Conservation (phyloP, 2,113 vertebrate genomes). For the Lonchura striata region DNA sequence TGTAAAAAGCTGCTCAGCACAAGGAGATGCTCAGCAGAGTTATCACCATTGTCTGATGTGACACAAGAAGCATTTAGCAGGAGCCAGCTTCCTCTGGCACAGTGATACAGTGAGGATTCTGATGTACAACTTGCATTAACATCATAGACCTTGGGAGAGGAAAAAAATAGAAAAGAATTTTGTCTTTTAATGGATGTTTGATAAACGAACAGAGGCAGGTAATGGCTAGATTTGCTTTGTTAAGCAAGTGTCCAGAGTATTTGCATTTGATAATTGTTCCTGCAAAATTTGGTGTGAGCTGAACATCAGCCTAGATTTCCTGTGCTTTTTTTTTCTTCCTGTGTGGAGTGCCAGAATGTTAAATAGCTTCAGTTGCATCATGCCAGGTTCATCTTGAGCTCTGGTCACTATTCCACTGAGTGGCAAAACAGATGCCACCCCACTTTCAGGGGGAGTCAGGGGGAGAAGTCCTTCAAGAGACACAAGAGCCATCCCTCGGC, state of each 20-base stretch:
- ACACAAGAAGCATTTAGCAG: neutral
- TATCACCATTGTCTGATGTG: neutral
- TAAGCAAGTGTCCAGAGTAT: constrained; percentile 15
- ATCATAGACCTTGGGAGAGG: neutral
- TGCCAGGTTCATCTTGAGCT: neutral
- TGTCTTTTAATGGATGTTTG: constrained; percentile 7
- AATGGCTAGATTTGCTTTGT: constrained; percentile 15
- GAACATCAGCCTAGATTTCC: neutral
- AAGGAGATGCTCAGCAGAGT: constrained; percentile 1
- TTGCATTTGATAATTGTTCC: constrained; percentile 63
- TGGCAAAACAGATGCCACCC: neutral
- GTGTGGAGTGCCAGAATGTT: neutral
- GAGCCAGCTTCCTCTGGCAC: neutral
- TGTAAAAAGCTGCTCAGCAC: constrained; percentile 17
- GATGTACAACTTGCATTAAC: neutral
- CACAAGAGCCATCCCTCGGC: neutral
- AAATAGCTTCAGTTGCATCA: neutral
- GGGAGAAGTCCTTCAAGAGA: neutral
- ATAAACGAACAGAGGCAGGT: constrained; percentile 21
- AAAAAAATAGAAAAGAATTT: neutral
- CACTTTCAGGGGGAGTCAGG: neutral
- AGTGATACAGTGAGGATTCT: neutral
- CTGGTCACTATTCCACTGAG: neutral
- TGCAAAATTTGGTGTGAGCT: constrained; percentile 16
- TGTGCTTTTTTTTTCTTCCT: neutral